Conservation (phyloP, 1,140 invertebrate species). For the Venustaconcha ellipsiformis region DNA sequence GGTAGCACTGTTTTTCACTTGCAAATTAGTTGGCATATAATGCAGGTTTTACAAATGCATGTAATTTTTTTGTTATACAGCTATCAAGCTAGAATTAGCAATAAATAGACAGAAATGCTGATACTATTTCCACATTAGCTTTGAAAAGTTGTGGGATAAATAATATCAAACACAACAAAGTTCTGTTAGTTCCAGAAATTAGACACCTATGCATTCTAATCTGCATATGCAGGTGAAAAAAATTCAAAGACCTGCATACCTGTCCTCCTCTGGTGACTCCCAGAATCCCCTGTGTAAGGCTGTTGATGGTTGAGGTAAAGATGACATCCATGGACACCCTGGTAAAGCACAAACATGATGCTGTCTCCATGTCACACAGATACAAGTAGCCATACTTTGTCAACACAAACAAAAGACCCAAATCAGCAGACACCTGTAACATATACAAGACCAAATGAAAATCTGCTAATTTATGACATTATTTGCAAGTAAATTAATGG, state of each 20-base stretch:
- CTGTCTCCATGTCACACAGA: conserved; percentile 69
- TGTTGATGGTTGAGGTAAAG: conserved; percentile 66
- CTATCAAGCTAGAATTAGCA: too few species aligned
- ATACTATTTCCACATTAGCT: neutral
- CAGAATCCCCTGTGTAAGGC: conserved; percentile 66
- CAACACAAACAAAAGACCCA: conserved; percentile 66
- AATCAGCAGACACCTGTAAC: conserved; percentile 63
- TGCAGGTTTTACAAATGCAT: too few species aligned
- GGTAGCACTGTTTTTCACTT: too few species aligned
- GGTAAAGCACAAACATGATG: conserved; percentile 61
- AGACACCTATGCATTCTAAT: neutral
- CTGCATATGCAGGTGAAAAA: neutral
- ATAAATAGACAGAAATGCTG: too few species aligned
- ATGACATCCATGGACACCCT: conserved; percentile 64
- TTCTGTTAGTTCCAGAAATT: neutral
- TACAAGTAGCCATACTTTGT: conserved; percentile 69
- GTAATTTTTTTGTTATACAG: too few species aligned
- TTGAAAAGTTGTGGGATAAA: neutral
- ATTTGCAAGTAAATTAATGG: too few species aligned
- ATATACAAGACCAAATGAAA: neutral
- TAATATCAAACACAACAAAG: neutral
- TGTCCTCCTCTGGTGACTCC: conserved; percentile 67
- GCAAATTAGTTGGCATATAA: too few species aligned
- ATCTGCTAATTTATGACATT: too few species aligned
- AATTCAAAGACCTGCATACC: conserved; percentile 38